Evolutionary conservation across 1,140 invertebrate species (phyloP), one percentile per base, ranked within the genome.

Genomic region (Zeugodacus cucurbitae): DNA sequence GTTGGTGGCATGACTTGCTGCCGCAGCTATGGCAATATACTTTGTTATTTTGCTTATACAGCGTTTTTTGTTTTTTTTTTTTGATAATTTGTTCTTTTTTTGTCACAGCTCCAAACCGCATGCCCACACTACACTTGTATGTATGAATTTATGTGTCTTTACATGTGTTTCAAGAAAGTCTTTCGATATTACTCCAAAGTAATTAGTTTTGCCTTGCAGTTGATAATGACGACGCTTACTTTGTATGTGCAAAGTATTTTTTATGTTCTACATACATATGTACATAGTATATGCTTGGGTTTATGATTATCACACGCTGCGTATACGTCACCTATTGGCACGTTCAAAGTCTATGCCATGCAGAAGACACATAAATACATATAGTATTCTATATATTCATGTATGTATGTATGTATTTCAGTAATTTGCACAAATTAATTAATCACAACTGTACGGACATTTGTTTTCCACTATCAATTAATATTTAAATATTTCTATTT

Each of bases 311-410:
- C 67, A n/a, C 34, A 37, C 67, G 67, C 22, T 74, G 67, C 34
- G 34, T 74, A 74, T 41, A 74, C 67, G 67, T 74, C 67, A 74
- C 67, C 67, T 37, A 29, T 34, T 74, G 32, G 41, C 67, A 74
- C 34, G 34, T 74, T n/a, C 67, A 74, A 74, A 74, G 67, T 37
- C 67, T 74, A 20, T 74, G 34, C 32, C 17, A 22, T 5, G 4
- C 67, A 70, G 8, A 29, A 22, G 11, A 29, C 29, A 10, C 26
- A 29, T 64, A 32, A 29, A 17, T 74, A 10, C 67, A n/a, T 22
- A 22, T 32, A 2, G 34, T 34, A 17, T 41, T 34, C 5, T 59
- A 5, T 32, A 14, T 67, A 32, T 67, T 10, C 32, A 64, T 26
- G 32, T 67, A 67, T 14, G 32, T 32, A 67, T 14, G 26, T 67